These are phyloP conservation scores for Melanchra persicariae DNA, from an alignment of 2,888 invertebrate species.

Conservation along the genomic window DNA sequence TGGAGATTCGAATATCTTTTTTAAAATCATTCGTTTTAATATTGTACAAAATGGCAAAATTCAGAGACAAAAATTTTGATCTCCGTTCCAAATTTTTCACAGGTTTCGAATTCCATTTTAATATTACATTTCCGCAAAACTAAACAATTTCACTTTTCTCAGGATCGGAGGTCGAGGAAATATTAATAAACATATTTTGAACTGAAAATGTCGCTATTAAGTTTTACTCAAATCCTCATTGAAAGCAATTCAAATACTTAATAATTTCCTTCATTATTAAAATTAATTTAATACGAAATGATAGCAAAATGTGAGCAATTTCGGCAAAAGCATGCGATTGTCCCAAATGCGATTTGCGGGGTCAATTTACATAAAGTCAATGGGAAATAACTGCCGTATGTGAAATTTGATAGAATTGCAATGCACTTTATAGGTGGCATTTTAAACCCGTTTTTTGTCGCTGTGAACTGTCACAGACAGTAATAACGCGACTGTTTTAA, in stretches of 20 bases:
- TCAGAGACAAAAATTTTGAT: background rate
- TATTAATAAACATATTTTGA: slow-evolving; percentile 15
- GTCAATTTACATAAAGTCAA: no score
- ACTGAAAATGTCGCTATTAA: slow-evolving; percentile 18
- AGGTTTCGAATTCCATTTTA: background rate
- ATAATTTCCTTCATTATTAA: background rate
- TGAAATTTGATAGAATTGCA: no score
- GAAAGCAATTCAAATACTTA: slow-evolving; percentile 7
- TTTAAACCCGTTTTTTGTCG: no score
- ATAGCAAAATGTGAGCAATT: background rate
- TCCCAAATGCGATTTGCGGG: background rate
- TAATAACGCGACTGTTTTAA: no score
- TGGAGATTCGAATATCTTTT: slow-evolving; percentile 15
- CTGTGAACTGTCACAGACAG: no score
- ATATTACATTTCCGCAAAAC: background rate
- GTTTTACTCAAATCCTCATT: background rate
- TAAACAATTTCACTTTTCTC: background rate
- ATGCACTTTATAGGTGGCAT: no score
- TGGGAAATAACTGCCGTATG: no score
- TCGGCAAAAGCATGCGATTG: background rate
- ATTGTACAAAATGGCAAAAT: background rate
- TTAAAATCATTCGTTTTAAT: slow-evolving; percentile 13
- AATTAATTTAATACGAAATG: background rate
- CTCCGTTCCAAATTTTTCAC: background rate
- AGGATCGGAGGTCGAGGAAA: background rate